Evolutionary conservation across 2,113 vertebrate species (phyloP), one percentile per base, ranked within the genome.

Genomic region (Rhombomys opimus): DNA sequence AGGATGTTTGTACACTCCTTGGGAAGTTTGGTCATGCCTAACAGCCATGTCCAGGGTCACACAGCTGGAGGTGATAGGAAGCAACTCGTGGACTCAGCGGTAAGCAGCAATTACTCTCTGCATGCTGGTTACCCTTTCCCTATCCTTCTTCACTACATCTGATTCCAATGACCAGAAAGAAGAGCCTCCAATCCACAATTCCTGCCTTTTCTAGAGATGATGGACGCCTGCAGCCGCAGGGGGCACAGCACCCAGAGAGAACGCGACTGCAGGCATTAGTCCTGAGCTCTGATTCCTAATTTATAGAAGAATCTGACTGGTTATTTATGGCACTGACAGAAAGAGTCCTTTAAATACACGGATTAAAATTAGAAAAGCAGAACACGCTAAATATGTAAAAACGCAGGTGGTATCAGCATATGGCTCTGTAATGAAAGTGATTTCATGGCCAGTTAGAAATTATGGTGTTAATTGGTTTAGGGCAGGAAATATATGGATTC

Each of bases 281-380:
- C 57, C 46, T 50, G 22, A n/a, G 82, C 32, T 78, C 65, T 23
- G 13, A 1, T 54, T 61, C 17, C 89, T 59, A 61, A n/a, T 5
- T 41, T 52, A 80, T 63, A 9, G 46, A 80, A 70, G 52, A 87
- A 38, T 80, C 23, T 70, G 67, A 25, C 22, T 73, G 11, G 65
- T 38, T n/a, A n/a, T 50, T 72, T 87, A 18, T 35, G 41, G 25
- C 17, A 5, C 38, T 61, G 54, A 63, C 9, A 32, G 52, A 72
- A 63, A 25, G 25, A 41, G 63, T 95, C 18, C 46, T 80, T 80
- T 80, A 23, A 72, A 65, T 65, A 65, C 52, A 81, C 65, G 38
- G 54, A 65, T 65, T 87, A 41, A 87, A 91, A 87, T 87, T 73
- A 63, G 65, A 63, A 91, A 50, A 52, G 59, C 81, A 86, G 61